A percentile compares a stretch with the other conserved stretches of the same genome.
phyloP scores from a whole-genome alignment of 2,797 vertebrate species.

The Spatula clypeata region DNA sequence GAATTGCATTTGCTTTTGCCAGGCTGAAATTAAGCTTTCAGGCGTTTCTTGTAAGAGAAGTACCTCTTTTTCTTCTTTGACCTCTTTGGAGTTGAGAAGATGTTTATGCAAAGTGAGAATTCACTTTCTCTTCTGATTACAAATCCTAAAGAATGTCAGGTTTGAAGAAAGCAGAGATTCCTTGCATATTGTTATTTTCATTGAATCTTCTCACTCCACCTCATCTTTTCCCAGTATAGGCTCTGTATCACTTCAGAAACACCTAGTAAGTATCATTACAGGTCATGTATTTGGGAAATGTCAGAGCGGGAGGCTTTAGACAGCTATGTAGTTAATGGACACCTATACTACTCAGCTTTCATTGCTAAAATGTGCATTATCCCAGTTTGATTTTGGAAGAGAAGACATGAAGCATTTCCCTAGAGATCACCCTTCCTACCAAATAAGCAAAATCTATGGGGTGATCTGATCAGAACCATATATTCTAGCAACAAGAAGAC shows the following conservation, averaged over 20 bases:
- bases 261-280: not conserved
- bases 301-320: not conserved
- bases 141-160: not conserved
- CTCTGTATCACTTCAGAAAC: not conserved
- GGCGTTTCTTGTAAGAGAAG: not conserved
- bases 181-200: not conserved
- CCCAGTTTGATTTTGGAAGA: not conserved
- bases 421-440: not conserved
- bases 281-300: not conserved
- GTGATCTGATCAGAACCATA: not conserved
- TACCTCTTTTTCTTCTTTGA: not conserved
- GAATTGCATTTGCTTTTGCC: not conserved
- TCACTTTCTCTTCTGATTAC: not conserved
- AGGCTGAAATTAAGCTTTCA: slow-evolving; percentile 8
- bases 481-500: not conserved
- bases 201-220: not conserved
- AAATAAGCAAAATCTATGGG: not conserved
- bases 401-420: not conserved
- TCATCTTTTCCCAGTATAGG: not conserved
- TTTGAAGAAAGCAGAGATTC: not conserved
- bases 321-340: not conserved
- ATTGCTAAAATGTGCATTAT: not conserved
- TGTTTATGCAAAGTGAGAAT: not conserved
- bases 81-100: not conserved
- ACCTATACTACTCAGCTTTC: not conserved